Percentiles rank a stretch among this genome's conserved stretches.
Conservation (phyloP, 2,888 invertebrate genomes). For the Tryphoninae sp. region DNA sequence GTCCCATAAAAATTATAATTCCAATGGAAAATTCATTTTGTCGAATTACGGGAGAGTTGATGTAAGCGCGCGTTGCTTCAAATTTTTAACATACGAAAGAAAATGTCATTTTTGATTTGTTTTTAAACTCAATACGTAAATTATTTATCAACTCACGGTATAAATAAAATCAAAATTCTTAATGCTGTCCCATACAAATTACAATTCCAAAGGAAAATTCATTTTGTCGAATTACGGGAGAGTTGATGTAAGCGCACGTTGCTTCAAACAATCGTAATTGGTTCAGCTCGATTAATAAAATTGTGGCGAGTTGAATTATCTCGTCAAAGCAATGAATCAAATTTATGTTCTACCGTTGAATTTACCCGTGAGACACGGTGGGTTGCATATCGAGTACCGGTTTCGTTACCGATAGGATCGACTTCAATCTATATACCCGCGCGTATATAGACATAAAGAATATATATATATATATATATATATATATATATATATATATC, state of each 20-base stretch:
- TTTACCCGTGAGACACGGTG: background rate
- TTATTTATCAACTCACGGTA: too few species aligned
- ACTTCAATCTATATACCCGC: background rate
- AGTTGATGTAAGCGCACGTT: background rate
- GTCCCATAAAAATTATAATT: background rate
- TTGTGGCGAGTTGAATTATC: constrained; percentile 5
- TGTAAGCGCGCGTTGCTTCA: background rate
- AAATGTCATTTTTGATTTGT: too few species aligned
- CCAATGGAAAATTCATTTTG: background rate
- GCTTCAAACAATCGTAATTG: background rate
- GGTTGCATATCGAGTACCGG: background rate
- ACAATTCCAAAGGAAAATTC: background rate
- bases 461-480: background rate
- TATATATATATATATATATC: background rate
- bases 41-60: background rate
- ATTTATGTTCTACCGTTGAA: background rate
- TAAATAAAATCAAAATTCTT: background rate
- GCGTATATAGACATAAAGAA: background rate
- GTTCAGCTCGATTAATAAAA: constrained; percentile 3
- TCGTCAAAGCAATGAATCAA: constrained; percentile 25
- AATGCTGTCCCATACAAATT: background rate
- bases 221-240: background rate
- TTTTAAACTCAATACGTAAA: too few species aligned
- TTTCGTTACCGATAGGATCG: constrained; percentile 26
- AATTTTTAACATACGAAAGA: too few species aligned